Percentiles rank a stretch among this genome's conserved stretches.
Evolutionary conservation across 2,888 invertebrate genomes (phyloP).

Genomic region (Rhamphomyia laevipes): DNA sequence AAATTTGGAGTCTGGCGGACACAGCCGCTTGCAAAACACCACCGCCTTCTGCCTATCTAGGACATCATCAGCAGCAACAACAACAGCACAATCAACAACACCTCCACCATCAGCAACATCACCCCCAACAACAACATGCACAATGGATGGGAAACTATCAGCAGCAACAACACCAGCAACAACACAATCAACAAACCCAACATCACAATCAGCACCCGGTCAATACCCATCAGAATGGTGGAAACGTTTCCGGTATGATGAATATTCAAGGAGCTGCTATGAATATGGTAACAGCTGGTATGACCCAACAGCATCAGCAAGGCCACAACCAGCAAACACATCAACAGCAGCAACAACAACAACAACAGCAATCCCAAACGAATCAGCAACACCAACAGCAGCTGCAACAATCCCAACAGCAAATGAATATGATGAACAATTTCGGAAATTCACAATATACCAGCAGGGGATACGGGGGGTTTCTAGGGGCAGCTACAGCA

Average conservation of each 20-base stretch:
- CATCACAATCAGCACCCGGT: conserved; percentile 12
- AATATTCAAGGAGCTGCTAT: conserved; percentile 18
- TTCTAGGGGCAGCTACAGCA: conserved; percentile 42
- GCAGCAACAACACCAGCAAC: conserved; percentile 19
- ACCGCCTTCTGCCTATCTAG: conserved; percentile 51
- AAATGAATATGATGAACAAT: conserved; percentile 35
- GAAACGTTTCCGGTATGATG: conserved; percentile 19
- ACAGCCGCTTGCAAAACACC: conserved; percentile 91
- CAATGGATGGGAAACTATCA: conserved; percentile 18
- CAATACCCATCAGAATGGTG: conserved; percentile 20
- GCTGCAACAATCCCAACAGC: conserved; percentile 12
- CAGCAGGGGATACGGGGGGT: conserved; percentile 49
- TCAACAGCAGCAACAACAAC: conserved; percentile 21
- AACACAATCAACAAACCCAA: conserved; percentile 11
- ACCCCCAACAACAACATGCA: conserved; percentile 19
- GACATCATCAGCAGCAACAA: conserved; percentile 34
- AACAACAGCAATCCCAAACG: conserved; percentile 20
- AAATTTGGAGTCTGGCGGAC: conserved; percentile 90
- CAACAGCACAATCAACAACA: conserved; percentile 36
- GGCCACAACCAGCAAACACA: conserved; percentile 18
- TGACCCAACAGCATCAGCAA: conserved; percentile 16
- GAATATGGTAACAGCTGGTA: conserved; percentile 18
- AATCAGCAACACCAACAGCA: conserved; percentile 36
- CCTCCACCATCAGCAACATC: conserved; percentile 30
- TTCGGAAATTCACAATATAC: conserved; percentile 46